Base-by-base conservation (phyloP, 1,140 invertebrate species). In the Teleopsis dalmanni region DNA sequence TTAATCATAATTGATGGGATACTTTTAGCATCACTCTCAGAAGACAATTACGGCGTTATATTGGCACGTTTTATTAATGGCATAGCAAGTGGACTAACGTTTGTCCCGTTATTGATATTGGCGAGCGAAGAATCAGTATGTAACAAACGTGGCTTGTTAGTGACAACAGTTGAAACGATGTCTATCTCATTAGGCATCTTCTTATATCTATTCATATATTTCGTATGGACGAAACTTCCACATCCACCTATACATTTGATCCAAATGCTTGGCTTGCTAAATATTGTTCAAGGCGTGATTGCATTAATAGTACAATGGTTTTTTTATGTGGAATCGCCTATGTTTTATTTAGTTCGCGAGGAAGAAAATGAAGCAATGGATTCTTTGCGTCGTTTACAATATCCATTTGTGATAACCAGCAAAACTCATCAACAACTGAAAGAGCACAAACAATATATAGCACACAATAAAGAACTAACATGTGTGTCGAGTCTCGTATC, bases 41-140 rank as follows among this genome's bases (percentile, higher is more conserved):
- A 55, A 7, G 29, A 29, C 13, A n/a, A 49, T 1, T 27, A 13
- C 0, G 52, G 54, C 10, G 49, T 65, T n/a, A 55, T 65, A 6
- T 57, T 53, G 0, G 63, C 58, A 7, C 55, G 62, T 3, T 65
- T 65, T 19, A 18, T 65, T 18, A 60, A 65, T 43, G 62, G 62
- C 6, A 34, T 63, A 16, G 62, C 62, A 43, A 60, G 61, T 34
- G 62, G 62, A 0, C 19, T 65, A 21, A 51, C 59, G 11, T 65
- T 65, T 35, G 63, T 60, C n/a, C 57, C 63, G 11, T 54, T 57
- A 3, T 16, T 65, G 8, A 55, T 55, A 33, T 51, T 52, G 1
- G 57, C 57, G 9, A 60, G 62, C 0, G 62, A 65, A 45, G 45
- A 66, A 4, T 52, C 51, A 0, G 60, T 63, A 0, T 47, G 38